Percentiles rank a stretch among this genome's conserved stretches.
Evolutionary conservation across 1,140 invertebrate genomes (phyloP).

Genomic region (Asbolus verrucosus): DNA sequence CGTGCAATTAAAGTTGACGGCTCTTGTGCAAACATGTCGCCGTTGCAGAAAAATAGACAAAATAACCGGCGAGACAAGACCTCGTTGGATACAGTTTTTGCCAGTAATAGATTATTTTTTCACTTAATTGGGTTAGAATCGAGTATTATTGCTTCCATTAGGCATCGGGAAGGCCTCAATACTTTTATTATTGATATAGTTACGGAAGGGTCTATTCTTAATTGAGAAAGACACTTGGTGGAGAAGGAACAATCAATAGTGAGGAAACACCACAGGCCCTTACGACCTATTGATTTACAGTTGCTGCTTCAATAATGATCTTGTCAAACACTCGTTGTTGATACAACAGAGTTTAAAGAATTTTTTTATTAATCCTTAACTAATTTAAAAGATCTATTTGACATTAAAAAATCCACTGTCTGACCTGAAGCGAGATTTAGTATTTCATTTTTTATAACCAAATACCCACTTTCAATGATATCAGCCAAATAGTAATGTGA

Average conservation of each 20-base stretch:
- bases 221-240: conserved; percentile 5
- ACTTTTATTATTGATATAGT: conserved; percentile 5
- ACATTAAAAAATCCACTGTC: too few species aligned
- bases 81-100: not conserved
- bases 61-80: not conserved
- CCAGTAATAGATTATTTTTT: not conserved
- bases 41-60: conserved; percentile 5
- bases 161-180: not conserved
- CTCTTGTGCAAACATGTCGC: conserved; percentile 27
- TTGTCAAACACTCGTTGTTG: too few species aligned
- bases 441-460: too few species aligned
- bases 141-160: conserved; percentile 2
- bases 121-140: conserved; percentile 1
- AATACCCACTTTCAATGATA: too few species aligned
- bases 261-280: not conserved
- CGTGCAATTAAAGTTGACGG: conserved; percentile 41
- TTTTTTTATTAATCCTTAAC: too few species aligned
- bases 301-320: not conserved
- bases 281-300: not conserved
- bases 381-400: too few species aligned
- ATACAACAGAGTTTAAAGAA: too few species aligned
- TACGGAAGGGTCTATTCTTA: not conserved
- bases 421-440: too few species aligned
- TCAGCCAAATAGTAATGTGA: too few species aligned
- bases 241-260: conserved; percentile 2